A percentile compares a stretch with the other conserved stretches of the same genome.
Conservation (phyloP, 2,888 invertebrate species). For the Cataglyphis altisquamis region DNA sequence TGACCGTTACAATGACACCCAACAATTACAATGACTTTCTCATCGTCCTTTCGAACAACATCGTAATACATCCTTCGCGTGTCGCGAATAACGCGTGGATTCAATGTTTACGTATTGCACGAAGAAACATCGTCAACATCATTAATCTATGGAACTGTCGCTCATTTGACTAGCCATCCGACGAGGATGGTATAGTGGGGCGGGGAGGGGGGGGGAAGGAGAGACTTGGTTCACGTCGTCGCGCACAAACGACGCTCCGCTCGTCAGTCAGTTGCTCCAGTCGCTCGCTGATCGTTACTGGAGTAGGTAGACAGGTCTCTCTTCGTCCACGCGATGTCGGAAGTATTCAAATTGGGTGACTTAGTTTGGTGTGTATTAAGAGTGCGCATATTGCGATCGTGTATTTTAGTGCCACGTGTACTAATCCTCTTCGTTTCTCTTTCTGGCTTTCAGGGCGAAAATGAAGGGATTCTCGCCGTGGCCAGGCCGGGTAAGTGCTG, state of each 20-base stretch:
- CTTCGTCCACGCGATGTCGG: slow-evolving; percentile 86
- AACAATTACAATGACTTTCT: background rate
- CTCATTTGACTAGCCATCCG: slow-evolving; percentile 63
- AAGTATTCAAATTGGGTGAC: slow-evolving; percentile 89
- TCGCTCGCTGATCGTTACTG: slow-evolving; percentile 83
- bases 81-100: background rate
- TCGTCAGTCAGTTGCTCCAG: slow-evolving; percentile 84
- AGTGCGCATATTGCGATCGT: slow-evolving; percentile 33
- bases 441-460: slow-evolving; percentile 94
- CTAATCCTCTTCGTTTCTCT: slow-evolving; percentile 70
- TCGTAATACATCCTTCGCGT: background rate
- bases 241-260: slow-evolving; percentile 82
- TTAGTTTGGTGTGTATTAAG: slow-evolving; percentile 89
- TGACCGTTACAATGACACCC: background rate
- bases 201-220: slow-evolving; percentile 58
- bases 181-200: background rate
- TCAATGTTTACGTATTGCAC: background rate
- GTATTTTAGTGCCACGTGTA: background rate
- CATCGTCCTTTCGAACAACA: background rate
- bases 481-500: slow-evolving; percentile 96
- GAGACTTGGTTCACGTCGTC: slow-evolving; percentile 80
- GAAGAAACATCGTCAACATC: background rate
- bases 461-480: slow-evolving; percentile 99
- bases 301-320: slow-evolving; percentile 51
- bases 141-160: slow-evolving; percentile 8